A percentile compares a stretch with the other conserved stretches of the same genome.
Evolutionary conservation across 2,113 vertebrate genomes (phyloP).

Genomic region (Sorex fumeus): DNA sequence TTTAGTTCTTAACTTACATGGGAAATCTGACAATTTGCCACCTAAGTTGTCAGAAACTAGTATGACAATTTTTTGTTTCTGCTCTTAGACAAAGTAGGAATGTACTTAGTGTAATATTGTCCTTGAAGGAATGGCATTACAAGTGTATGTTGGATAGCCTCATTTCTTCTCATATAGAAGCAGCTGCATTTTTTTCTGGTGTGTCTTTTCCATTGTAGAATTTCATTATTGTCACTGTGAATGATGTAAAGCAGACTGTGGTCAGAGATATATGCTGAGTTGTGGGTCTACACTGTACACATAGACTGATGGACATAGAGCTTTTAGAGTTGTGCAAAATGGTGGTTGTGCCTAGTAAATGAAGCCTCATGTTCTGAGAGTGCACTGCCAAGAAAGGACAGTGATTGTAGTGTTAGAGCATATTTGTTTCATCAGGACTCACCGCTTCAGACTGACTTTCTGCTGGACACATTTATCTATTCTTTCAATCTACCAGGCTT

Average conservation of each 20-base stretch:
- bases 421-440: neutral
- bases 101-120: neutral
- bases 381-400: neutral
- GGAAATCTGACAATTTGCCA: neutral
- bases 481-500: neutral
- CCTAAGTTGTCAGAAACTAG: neutral
- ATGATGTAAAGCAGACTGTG: constrained; percentile 3
- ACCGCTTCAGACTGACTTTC: neutral
- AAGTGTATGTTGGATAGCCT: neutral
- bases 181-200: constrained; percentile 7
- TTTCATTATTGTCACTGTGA: neutral
- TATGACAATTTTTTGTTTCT: neutral
- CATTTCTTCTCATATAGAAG: neutral
- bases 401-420: neutral
- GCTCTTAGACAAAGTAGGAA: neutral
- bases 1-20: neutral
- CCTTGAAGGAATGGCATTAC: neutral
- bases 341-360: neutral
- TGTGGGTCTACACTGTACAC: neutral
- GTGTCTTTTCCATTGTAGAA: neutral
- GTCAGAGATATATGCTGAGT: neutral
- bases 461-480: neutral
- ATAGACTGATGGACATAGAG: neutral
- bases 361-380: neutral
- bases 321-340: neutral